Percentiles rank a stretch among this genome's conserved stretches.
Evolutionary conservation across 2,113 vertebrate species (phyloP).

Genomic region (Marmota flaviventris): DNA sequence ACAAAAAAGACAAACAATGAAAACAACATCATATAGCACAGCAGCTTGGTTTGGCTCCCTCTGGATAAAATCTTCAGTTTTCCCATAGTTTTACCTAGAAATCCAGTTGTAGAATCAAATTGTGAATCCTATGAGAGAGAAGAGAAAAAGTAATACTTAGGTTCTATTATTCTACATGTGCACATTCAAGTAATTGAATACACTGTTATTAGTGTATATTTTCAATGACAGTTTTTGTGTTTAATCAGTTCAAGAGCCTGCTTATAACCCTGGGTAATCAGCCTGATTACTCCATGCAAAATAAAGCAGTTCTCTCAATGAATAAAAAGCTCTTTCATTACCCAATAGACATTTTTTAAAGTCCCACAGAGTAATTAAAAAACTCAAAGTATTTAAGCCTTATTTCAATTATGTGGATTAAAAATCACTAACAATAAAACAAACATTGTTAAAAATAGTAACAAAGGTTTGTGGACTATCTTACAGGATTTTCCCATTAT

Average conservation of each 20-base stretch:
- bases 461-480: not conserved
- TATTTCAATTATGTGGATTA: conserved; percentile 41
- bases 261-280: conserved; percentile 26
- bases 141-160: conserved; percentile 30
- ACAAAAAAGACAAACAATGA: conserved; percentile 96
- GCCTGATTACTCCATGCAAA: conserved; percentile 49
- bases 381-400: not conserved
- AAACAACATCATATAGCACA: conserved; percentile 98
- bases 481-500: not conserved
- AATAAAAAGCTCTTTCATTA: conserved; percentile 58
- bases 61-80: conserved; percentile 94
- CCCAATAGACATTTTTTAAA: conserved; percentile 52
- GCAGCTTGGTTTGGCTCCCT: conserved; percentile 96
- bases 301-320: conserved; percentile 48
- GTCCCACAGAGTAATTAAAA: conserved; percentile 21
- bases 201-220: conserved; percentile 7
- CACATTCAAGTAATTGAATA: not conserved
- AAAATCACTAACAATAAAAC: not conserved
- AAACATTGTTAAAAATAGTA: not conserved
- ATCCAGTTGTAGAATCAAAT: conserved; percentile 96
- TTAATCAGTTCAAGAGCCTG: conserved; percentile 54
- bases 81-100: conserved; percentile 96
- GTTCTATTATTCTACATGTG: conserved; percentile 29
- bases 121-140: conserved; percentile 91
- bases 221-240: conserved; percentile 53